Evolutionary conservation across 2,888 invertebrate species (phyloP), one percentile per base, ranked within the genome.

Genomic region (Meta bourneti): DNA sequence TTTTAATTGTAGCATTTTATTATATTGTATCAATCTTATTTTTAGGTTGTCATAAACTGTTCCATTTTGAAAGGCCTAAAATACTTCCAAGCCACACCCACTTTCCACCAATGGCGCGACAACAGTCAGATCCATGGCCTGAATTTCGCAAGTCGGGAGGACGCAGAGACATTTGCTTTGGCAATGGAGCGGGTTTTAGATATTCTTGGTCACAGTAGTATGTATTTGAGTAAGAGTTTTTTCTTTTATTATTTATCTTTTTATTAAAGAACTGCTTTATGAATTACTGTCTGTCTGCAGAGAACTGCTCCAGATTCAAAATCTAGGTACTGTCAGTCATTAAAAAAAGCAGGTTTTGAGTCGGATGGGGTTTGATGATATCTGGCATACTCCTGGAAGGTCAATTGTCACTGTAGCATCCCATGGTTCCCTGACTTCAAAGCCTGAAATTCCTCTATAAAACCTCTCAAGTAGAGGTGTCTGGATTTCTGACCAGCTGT

Each of bases 91-190:
- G 99, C 99, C 61, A 99, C 99, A 86, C 97, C 97, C 49, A 99
- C 99, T 93, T 99, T 99, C 96, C 99, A 99, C 95, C 99, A 99
- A 95, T 99, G 99, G 99, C 96, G 99, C 93, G 99, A 99, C 96
- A 87, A 87, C 95, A 97, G 98, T 94, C 98, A 97, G 95, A 98
- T 98, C 34, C 99, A 99, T 95, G 99, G 99, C 79, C 97, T 99
- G 94, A 99, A 99, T 96, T 99, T 99, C 96, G 98, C 98, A 93
- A 98, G 97, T 95, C 97, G 98, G 95, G 98, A 99, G 95, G 99
- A 99, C 95, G 99, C 99, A 0, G 98, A 98, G 95, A 97, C 97
- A 94, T 99, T 99, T 95, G 98, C 99, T 80, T 96, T 97, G 93
- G 98, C 99, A 88, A 99, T 99, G 99, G 97, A 97, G 95, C 98